Evolutionary conservation across 2,888 invertebrate species (phyloP), one percentile per base, ranked within the genome.

Genomic region (Candidula unifasciata): DNA sequence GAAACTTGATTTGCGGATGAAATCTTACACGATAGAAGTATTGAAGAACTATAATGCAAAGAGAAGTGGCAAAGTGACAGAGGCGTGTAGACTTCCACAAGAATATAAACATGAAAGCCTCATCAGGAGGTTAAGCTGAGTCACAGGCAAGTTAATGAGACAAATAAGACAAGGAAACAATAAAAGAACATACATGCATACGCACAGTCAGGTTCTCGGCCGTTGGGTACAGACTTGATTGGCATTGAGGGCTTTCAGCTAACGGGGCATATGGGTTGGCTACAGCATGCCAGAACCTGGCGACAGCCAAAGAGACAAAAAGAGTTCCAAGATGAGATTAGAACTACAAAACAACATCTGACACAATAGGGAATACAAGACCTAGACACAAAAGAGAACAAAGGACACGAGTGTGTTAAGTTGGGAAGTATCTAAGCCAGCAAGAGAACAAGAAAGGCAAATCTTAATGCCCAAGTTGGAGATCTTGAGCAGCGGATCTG

Each of bases 291-390:
- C 30, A 54, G 13, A 54, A n/a, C 16, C 16, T 74, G 52, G 30
- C 1, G 74, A 54, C n/a, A 54, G 54, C 37, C 13, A 74, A 54
- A 21, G 33, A 13, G 24, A 54, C 52, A 44, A 52, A 54, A 27
- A 74, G 27, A n/a, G 52, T 74, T 74, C 30, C 54, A 30, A 13
- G 54, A 54, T 74, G 52, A 74, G 74, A 74, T 74, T 52, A 30
- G 74, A 18, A 30, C 10, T 16, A 54, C 18, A 74, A 74, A 30
- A 30, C 30, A 74, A 44, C 16, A 44, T 44, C 69, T 18, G 24
- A 73, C 1, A 74, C 13, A 54, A 30, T 54, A 54, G 6, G 8
- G 44, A 54, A 54, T 30, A 30, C 21, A 68, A 30, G 30, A 68
- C n/a, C n/a, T 24, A 68, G 27, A 60, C 60, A 60, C 60, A 68